Conservation (phyloP, 2,113 vertebrate genomes). For the Tyrannus savana region DNA sequence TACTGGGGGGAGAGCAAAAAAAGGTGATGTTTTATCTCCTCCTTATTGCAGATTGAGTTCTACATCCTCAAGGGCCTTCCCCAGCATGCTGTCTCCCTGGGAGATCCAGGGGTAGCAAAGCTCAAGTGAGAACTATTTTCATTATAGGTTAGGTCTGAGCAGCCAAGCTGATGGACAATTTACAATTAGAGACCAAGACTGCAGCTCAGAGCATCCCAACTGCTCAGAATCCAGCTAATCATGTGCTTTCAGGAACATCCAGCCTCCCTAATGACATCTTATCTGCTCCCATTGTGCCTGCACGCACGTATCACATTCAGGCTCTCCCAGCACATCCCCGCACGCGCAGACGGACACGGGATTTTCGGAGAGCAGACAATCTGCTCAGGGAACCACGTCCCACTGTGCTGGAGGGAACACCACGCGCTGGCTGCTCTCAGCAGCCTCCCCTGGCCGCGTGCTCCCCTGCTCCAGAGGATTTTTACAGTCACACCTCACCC, state of each 20-base stretch:
- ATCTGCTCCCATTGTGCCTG: neutral
- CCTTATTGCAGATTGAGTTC: neutral
- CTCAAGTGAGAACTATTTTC: neutral
- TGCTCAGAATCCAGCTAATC: constrained; percentile 12
- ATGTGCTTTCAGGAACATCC: constrained; percentile 1
- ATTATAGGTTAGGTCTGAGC: neutral
- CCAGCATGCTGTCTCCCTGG: neutral
- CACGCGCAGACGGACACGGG: neutral
- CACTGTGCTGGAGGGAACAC: neutral
- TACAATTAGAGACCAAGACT: neutral
- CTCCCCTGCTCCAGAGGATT: neutral
- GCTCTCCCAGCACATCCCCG: neutral
- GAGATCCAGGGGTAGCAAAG: neutral
- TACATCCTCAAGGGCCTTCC: neutral
- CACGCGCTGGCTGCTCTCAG: neutral
- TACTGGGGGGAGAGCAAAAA: constrained; percentile 76
- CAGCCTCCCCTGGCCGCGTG: neutral
- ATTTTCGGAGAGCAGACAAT: neutral
- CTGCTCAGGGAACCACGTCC: neutral
- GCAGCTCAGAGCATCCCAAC: constrained; percentile 13
- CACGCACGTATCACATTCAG: neutral
- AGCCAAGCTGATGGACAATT: neutral
- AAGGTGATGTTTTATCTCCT: neutral
- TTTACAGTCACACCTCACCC: neutral
- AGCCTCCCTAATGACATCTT: neutral